A percentile compares a stretch with the other conserved stretches of the same genome.
phyloP scores from a whole-genome alignment of 2,113 vertebrate genomes.

The Oceanites oceanicus region DNA sequence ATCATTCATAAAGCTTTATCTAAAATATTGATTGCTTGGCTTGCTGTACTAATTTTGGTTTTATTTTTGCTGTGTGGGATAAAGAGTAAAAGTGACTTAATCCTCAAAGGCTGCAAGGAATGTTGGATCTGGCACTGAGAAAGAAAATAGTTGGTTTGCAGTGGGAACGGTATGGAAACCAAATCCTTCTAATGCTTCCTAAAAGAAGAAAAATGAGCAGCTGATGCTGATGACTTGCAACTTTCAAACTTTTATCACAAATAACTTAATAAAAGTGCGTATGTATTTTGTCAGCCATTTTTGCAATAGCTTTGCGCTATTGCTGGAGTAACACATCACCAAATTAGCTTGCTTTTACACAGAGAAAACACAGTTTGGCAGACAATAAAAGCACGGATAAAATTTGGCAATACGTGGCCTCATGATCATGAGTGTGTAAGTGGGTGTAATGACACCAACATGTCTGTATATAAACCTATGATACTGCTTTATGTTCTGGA shows the following conservation, averaged over 20 bases:
- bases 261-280: not conserved
- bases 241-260: not conserved
- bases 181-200: conserved; percentile 54
- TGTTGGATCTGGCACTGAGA: conserved; percentile 52
- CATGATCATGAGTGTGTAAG: not conserved
- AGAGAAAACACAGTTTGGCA: not conserved
- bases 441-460: rapidly evolving
- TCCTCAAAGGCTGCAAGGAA: conserved; percentile 35
- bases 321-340: not conserved
- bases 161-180: conserved; percentile 52
- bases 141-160: conserved; percentile 48
- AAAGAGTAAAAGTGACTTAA: conserved; percentile 55
- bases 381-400: not conserved
- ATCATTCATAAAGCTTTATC: not conserved
- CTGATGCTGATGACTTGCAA: not conserved
- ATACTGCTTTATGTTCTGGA: not conserved
- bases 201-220: conserved; percentile 34
- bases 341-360: not conserved
- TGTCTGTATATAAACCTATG: not conserved
- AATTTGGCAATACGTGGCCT: not conserved
- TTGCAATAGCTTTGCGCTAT: not conserved
- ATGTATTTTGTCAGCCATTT: not conserved
- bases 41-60: not conserved
- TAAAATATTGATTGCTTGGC: conserved; percentile 24
- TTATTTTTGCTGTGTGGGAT: conserved; percentile 41